A percentile compares a stretch with the other conserved stretches of the same genome.
phyloP scores from a whole-genome alignment of 2,113 vertebrate genomes.

The Phainopepla nitens region DNA sequence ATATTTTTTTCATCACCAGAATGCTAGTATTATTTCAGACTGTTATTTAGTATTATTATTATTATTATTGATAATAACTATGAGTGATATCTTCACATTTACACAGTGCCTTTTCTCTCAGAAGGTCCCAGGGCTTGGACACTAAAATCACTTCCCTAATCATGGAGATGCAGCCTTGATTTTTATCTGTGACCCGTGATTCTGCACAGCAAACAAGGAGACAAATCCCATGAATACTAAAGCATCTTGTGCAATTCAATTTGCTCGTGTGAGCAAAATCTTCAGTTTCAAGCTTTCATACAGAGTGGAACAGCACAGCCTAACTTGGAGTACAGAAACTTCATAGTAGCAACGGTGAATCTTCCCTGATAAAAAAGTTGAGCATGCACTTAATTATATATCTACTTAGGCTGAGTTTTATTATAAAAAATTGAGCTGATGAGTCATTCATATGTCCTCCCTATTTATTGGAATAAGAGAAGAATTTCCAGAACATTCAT shows the following conservation, averaged over 20 bases:
- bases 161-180: background rate
- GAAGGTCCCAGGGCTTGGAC: background rate
- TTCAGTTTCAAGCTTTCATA: background rate
- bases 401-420: background rate
- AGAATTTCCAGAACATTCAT: background rate
- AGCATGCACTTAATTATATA: background rate
- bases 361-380: background rate
- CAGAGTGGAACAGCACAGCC: background rate
- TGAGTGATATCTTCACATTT: background rate
- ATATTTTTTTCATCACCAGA: background rate
- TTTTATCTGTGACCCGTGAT: conserved; percentile 26
- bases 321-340: background rate
- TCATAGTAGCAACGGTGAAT: accelerated
- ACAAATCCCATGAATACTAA: conserved; percentile 27
- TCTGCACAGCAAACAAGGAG: background rate
- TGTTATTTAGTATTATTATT: background rate
- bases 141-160: conserved; percentile 9
- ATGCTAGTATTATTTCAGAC: background rate
- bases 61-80: background rate
- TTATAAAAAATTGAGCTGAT: background rate
- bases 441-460: background rate
- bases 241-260: background rate
- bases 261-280: background rate
- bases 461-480: background rate
- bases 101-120: background rate